Conservation (phyloP, 2,888 invertebrate genomes). For the Diaprepes abbreviatus region DNA sequence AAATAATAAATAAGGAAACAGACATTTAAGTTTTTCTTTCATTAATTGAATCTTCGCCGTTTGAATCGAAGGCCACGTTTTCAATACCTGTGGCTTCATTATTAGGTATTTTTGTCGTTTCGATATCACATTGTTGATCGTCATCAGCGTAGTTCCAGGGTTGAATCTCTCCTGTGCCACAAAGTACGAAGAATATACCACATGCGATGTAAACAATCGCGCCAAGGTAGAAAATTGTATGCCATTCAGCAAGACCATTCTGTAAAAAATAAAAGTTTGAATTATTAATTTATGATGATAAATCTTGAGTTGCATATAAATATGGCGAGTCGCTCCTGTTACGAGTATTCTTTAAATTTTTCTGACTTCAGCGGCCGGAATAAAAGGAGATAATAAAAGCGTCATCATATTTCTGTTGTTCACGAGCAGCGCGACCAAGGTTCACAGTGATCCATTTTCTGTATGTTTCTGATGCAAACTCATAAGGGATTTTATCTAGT, state of each 20-base stretch:
- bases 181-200: conserved; percentile 78
- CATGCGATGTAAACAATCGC: conserved; percentile 78
- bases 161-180: conserved; percentile 81
- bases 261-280: conserved; percentile 66
- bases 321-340: too few relatives aligned
- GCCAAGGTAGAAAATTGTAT: conserved; percentile 80
- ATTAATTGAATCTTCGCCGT: not conserved
- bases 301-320: too few relatives aligned
- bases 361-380: too few relatives aligned
- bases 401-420: too few relatives aligned
- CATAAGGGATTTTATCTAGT: too few relatives aligned
- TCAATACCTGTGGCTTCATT: conserved; percentile 44
- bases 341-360: too few relatives aligned
- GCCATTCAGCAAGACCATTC: conserved; percentile 85
- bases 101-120: not conserved
- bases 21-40: not conserved
- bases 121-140: conserved; percentile 13
- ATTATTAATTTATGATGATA: too few relatives aligned
- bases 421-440: too few relatives aligned
- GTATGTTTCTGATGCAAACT: too few relatives aligned
- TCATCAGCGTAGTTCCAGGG: conserved; percentile 74
- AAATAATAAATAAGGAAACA: not conserved
- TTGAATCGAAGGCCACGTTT: conserved; percentile 50
- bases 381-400: too few relatives aligned
- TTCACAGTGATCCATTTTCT: too few relatives aligned